A percentile compares a stretch with the other conserved stretches of the same genome.
Conservation (phyloP, 1,140 invertebrate species). For the Vanessa atalanta region DNA sequence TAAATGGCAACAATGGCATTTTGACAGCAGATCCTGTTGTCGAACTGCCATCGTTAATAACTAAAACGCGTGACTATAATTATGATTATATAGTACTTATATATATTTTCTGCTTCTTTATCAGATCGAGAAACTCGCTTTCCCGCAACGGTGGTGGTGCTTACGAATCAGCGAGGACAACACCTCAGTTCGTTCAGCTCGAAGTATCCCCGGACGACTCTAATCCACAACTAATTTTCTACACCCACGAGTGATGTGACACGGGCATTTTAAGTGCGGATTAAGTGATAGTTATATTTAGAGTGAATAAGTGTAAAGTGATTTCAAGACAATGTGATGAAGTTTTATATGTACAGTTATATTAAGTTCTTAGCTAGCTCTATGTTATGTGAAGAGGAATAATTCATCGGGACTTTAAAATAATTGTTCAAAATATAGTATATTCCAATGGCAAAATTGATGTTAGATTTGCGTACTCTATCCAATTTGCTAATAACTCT, state of each 20-base stretch:
- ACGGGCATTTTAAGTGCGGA: not conserved
- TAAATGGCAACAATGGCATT: too few relatives aligned
- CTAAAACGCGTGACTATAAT: too few relatives aligned
- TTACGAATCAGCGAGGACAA: conserved; percentile 72
- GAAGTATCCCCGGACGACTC: conserved; percentile 73
- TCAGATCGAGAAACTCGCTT: conserved; percentile 72
- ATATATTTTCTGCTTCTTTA: conserved; percentile 16
- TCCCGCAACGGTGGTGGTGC: conserved; percentile 61
- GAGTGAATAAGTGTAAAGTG: not conserved
- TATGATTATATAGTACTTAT: too few relatives aligned
- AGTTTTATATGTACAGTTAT: conserved; percentile 22
- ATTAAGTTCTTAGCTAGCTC: conserved; percentile 6
- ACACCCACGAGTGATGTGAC: conserved; percentile 66
- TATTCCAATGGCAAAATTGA: too few relatives aligned
- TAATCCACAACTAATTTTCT: conserved; percentile 73
- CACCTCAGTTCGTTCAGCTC: conserved; percentile 70
- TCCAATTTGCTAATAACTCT: too few relatives aligned
- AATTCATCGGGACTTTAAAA: too few relatives aligned
- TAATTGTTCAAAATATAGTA: too few relatives aligned
- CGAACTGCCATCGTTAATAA: too few relatives aligned
- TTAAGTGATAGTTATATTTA: conserved; percentile 2
- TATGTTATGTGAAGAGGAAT: not conserved
- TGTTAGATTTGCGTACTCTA: too few relatives aligned
- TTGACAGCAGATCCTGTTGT: too few relatives aligned
- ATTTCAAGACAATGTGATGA: not conserved